Conservation (phyloP, 2,113 vertebrate species). For the Dipodomys stephensi region DNA sequence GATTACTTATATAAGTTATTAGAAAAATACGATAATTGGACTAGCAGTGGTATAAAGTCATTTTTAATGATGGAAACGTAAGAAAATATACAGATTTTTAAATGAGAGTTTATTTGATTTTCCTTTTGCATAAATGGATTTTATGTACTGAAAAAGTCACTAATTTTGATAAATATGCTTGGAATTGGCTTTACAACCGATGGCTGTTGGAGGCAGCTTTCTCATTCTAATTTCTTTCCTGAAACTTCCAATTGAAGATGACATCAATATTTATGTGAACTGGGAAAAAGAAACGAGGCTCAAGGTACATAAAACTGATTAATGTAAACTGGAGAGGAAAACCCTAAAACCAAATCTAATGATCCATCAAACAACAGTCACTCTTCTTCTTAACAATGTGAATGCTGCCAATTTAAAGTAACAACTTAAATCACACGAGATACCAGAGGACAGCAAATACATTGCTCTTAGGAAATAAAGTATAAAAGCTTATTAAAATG, state of each 20-base stretch:
- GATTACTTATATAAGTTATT: conserved; percentile 69
- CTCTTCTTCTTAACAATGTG: conserved; percentile 71
- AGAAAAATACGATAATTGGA: conserved; percentile 74
- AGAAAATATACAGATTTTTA: conserved; percentile 83
- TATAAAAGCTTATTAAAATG: conserved; percentile 70
- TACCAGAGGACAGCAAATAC: conserved; percentile 71
- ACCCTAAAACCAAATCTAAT: conserved; percentile 78
- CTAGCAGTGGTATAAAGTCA: conserved; percentile 80
- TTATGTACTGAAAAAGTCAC: conserved; percentile 89
- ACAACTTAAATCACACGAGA: conserved; percentile 64
- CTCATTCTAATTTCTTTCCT: conserved; percentile 85
- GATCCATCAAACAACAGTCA: conserved; percentile 70
- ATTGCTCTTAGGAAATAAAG: conserved; percentile 60
- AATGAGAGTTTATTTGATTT: conserved; percentile 88
- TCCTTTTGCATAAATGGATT: conserved; percentile 89
- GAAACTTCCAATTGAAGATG: conserved; percentile 86
- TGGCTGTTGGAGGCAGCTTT: conserved; percentile 85
- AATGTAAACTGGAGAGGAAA: conserved; percentile 85
- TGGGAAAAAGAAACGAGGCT: conserved; percentile 82
- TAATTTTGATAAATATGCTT: conserved; percentile 88
- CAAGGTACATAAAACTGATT: conserved; percentile 84
- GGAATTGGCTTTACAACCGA: conserved; percentile 85
- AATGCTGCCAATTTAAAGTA: conserved; percentile 72
- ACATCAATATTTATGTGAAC: conserved; percentile 87
- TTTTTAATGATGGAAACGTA: conserved; percentile 86